Conservation (phyloP, 2,113 vertebrate species). For the Poicephalus gulielmi region DNA sequence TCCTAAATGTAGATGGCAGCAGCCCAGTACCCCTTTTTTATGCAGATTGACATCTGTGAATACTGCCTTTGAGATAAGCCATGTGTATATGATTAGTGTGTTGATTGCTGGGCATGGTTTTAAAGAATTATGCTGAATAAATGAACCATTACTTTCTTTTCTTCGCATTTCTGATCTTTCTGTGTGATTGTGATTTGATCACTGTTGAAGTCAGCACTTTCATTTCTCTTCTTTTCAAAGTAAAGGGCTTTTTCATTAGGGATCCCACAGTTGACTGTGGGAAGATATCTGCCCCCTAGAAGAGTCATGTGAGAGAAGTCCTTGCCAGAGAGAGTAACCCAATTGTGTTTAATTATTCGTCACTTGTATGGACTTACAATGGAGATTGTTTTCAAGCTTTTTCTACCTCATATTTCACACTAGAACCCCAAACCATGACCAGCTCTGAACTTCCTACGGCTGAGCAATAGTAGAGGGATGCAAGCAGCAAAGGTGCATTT, state of each 20-base stretch:
- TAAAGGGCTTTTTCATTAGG: background rate
- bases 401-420: background rate
- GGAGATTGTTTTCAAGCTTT: background rate
- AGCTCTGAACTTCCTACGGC: background rate
- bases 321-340: background rate
- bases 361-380: background rate
- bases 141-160: background rate
- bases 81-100: background rate
- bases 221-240: slow-evolving; percentile 17
- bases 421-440: background rate
- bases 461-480: background rate
- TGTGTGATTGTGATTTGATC: background rate
- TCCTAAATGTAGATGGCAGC: background rate
- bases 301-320: background rate
- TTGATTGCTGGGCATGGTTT: background rate
- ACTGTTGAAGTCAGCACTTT: slow-evolving; percentile 19
- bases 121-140: slow-evolving; percentile 20
- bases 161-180: slow-evolving; percentile 3
- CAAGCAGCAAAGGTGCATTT: background rate
- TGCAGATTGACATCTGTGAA: slow-evolving; percentile 17
- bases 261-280: background rate
- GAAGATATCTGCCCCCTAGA: background rate
- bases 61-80: slow-evolving; percentile 7
- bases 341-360: background rate
- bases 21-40: background rate